Base-by-base conservation (phyloP, 1,140 invertebrate species). In the Heliothis virescens region DNA sequence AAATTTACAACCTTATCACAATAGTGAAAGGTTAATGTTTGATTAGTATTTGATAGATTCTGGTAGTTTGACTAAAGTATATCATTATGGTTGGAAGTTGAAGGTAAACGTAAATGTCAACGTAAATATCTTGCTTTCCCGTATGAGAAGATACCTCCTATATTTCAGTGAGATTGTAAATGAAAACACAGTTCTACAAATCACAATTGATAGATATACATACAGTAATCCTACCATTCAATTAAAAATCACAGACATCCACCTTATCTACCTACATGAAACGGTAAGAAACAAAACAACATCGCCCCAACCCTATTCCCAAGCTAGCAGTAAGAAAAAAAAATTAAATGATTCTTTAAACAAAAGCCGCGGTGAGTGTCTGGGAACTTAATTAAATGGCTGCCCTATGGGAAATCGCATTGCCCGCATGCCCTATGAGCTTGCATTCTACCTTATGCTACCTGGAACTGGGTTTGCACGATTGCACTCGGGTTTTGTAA, bases 271-370 rank as follows among this genome's bases (percentile, higher is more conserved):
- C 13, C 9, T 11, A 48, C 7, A 48, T n/a, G 13, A 67, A 26
- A 12, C 13, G 10, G 5, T n/a, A 26, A 18, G 5, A 26, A 62
- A 62, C 57, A 62, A 62, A 75, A 75, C 55, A 62, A 62, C 48
- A 75, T 29, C 18, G 50, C 26, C 1, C 15, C 48, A 10, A 47
- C 18, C 21, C 41, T 74, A 74, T 74, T 75, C 71, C 71, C 72
- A 21, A n/a, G 57, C n/a, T 53, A n/a, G 55, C 15, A 7, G 55
- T 53, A 79, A 67, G 59, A 74, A 79, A 79, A 79, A 74, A 79
- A 79, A 79, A 74, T 74, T 63, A 79, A 74, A 79, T 65, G 71
- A 15, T 73, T 74, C 57, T 74, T 79, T 74, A 79, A 79, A 67
- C 77, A 79, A 62, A 62, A 50, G 41, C 59, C n/a, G 73, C 7